Evolutionary conservation across 2,888 invertebrate species (phyloP).

Genomic region (Phengaris arion): DNA sequence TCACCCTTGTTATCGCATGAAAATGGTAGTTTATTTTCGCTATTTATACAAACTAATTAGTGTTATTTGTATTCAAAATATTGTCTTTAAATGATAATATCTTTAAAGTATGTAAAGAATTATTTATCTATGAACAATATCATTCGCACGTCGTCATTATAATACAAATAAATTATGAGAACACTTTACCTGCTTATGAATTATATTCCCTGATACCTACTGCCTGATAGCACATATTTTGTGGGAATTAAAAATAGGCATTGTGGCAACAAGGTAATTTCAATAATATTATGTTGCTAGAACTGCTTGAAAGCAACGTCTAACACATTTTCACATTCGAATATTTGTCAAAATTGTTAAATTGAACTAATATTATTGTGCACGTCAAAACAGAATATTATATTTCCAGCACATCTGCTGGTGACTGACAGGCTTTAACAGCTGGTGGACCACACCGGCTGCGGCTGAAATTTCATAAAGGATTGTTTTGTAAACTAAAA

Average conservation of each 20-base stretch:
- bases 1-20: slow-evolving; percentile 13
- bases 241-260: too few species aligned
- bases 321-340: neutral
- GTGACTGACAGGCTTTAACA: slow-evolving; percentile 20
- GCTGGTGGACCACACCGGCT: slow-evolving; percentile 22
- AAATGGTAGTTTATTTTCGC: neutral
- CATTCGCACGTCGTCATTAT: too few species aligned
- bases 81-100: neutral
- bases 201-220: too few species aligned
- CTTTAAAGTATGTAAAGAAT: neutral
- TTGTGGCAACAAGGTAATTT: too few species aligned
- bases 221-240: too few species aligned
- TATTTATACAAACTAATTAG: slow-evolving; percentile 20
- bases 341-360: neutral
- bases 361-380: slow-evolving; percentile 7
- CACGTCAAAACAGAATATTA: slow-evolving; percentile 27
- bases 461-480: slow-evolving; percentile 20
- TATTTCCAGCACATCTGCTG: slow-evolving; percentile 18
- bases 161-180: too few species aligned
- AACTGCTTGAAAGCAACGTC: too few species aligned
- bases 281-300: too few species aligned
- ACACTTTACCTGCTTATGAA: too few species aligned
- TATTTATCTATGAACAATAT: neutral
- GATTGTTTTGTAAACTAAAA: neutral
- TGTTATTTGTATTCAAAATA: neutral